Evolutionary conservation across 2,888 invertebrate species (phyloP).

Genomic region (Dryomyza anilis): DNA sequence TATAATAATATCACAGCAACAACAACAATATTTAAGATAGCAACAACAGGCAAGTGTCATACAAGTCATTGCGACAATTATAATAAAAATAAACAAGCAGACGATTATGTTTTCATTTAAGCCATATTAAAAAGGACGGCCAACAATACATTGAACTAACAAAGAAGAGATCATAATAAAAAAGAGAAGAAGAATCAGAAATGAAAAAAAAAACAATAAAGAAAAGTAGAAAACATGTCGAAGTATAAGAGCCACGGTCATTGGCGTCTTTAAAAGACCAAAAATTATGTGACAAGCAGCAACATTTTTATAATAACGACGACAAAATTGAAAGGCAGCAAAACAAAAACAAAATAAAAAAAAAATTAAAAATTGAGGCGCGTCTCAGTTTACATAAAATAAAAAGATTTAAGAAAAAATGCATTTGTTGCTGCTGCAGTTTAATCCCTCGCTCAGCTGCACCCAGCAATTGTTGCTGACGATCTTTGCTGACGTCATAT

Average conservation of each 20-base stretch:
- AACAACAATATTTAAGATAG: slow-evolving; percentile 3
- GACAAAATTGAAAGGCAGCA: neutral
- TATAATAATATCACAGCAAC: neutral
- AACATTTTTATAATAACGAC: too few relatives aligned
- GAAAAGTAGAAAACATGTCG: too few relatives aligned
- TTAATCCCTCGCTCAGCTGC: slow-evolving; percentile 44
- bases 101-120: too few relatives aligned
- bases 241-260: too few relatives aligned
- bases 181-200: neutral
- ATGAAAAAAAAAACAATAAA: neutral
- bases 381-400: slow-evolving; percentile 6
- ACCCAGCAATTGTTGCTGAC: slow-evolving; percentile 26
- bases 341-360: neutral
- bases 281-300: too few relatives aligned
- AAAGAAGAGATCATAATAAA: too few relatives aligned
- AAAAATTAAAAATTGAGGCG: slow-evolving; percentile 14
- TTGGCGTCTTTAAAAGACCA: too few relatives aligned
- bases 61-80: too few relatives aligned
- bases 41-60: too few relatives aligned
- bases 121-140: too few relatives aligned
- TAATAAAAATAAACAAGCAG: too few relatives aligned
- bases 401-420: neutral
- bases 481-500: slow-evolving; percentile 3
- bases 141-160: too few relatives aligned
- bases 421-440: slow-evolving; percentile 11